Evolutionary conservation across 2,888 invertebrate genomes (phyloP).

Genomic region (Dicyrtomina minuta): DNA sequence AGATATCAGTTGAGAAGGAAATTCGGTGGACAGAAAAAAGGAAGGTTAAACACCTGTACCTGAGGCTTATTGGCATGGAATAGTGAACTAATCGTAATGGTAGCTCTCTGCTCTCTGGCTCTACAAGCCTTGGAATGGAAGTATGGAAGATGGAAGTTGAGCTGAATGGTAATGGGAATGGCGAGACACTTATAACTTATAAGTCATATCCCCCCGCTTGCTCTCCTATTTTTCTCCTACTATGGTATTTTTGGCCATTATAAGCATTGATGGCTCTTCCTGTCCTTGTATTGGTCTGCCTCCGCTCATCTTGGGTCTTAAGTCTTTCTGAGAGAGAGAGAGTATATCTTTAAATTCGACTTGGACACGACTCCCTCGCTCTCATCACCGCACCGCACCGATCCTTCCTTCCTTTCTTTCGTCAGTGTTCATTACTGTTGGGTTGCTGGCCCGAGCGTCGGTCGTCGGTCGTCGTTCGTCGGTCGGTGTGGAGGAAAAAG

Average conservation of each 20-base stretch:
- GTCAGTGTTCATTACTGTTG: too few relatives aligned
- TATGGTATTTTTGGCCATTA: too few relatives aligned
- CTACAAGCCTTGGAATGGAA: too few relatives aligned
- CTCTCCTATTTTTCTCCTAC: too few relatives aligned
- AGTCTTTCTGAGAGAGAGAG: too few relatives aligned
- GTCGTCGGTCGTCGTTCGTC: background rate
- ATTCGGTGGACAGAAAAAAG: conserved; percentile 2
- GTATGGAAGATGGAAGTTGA: background rate
- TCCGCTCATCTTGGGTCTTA: too few relatives aligned
- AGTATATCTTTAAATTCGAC: too few relatives aligned
- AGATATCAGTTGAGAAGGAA: conserved; percentile 1
- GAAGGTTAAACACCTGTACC: conserved; percentile 19
- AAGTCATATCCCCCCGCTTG: background rate
- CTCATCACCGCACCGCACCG: background rate
- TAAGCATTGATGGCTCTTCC: too few relatives aligned
- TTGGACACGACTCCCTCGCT: background rate
- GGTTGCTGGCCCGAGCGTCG: background rate
- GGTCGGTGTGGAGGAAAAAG: background rate
- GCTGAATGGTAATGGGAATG: background rate
- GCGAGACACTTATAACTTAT: background rate
- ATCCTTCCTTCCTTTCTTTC: background rate
- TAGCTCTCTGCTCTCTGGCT: too few relatives aligned
- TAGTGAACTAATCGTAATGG: too few relatives aligned
- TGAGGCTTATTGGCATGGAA: background rate
- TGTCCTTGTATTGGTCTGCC: too few relatives aligned